These are phyloP conservation scores for Lemur catta DNA, from an alignment of 2,797 vertebrate species.

Conservation along the genomic window DNA sequence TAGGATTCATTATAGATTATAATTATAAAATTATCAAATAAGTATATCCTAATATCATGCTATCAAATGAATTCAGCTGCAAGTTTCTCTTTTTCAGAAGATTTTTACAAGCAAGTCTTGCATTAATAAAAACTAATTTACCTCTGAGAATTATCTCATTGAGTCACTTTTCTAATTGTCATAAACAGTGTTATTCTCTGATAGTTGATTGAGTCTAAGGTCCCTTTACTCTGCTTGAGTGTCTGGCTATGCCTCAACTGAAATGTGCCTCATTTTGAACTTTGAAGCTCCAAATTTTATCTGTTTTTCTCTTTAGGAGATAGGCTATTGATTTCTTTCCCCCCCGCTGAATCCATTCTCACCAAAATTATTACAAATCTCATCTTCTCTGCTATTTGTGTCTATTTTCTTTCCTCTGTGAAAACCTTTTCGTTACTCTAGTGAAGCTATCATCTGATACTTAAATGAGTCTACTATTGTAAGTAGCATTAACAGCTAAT, in stretches of 20 bases:
- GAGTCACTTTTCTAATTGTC: not conserved
- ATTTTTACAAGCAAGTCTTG: not conserved
- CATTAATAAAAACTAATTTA: not conserved
- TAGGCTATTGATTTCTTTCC: not conserved
- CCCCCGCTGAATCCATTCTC: not conserved
- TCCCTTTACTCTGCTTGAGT: not conserved
- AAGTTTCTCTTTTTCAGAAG: not conserved
- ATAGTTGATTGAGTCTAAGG: not conserved
- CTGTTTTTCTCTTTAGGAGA: not conserved
- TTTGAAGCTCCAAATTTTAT: not conserved
- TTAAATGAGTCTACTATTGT: constrained; percentile 52
- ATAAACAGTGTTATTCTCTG: not conserved
- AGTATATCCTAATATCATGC: not conserved
- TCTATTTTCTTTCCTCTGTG: constrained; percentile 6
- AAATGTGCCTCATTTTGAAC: not conserved
- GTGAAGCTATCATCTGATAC: constrained; percentile 21
- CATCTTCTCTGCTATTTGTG: not conserved
- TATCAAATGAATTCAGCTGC: not conserved
- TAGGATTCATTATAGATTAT: not conserved
- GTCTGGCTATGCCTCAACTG: not conserved
- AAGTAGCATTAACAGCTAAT: not conserved
- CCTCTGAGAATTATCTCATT: not conserved
- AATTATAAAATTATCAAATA: not conserved
- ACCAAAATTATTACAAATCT: not conserved
- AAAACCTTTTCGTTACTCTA: not conserved